Evolutionary conservation across 2,797 vertebrate species (phyloP).

Genomic region (Discoglossus pictus): DNA sequence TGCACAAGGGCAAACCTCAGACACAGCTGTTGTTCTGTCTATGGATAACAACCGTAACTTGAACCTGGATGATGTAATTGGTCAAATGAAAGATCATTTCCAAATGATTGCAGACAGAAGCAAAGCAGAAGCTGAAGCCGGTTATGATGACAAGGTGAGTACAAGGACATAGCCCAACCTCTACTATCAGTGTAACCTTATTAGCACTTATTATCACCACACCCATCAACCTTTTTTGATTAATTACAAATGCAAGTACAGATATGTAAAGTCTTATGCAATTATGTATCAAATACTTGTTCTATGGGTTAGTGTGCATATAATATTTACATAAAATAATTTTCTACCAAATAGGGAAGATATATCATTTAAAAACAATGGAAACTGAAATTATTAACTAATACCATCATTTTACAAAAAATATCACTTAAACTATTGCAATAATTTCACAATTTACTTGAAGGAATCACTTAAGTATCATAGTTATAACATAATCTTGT

Average conservation of each 20-base stretch:
- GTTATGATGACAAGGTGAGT: slow-evolving; percentile 31
- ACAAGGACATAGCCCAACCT: slow-evolving; percentile 12
- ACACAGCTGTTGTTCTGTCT: slow-evolving; percentile 41
- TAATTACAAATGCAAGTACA: slow-evolving; percentile 24
- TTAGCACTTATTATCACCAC: slow-evolving; percentile 2
- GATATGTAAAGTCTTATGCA: neutral
- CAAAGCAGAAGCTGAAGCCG: slow-evolving; percentile 18
- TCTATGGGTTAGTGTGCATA: too few species aligned
- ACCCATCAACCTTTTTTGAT: slow-evolving; percentile 11
- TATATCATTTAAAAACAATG: too few species aligned
- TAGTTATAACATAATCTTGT: too few species aligned
- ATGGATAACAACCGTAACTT: slow-evolving; percentile 46
- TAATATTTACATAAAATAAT: too few species aligned
- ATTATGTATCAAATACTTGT: too few species aligned
- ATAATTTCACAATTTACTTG: too few species aligned
- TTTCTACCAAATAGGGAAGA: too few species aligned
- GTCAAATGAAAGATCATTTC: slow-evolving; percentile 10
- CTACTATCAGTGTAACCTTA: neutral
- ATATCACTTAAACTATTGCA: too few species aligned
- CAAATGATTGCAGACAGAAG: slow-evolving; percentile 24
- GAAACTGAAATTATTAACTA: too few species aligned
- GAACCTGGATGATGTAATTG: neutral
- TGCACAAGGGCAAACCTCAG: neutral
- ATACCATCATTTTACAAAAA: too few species aligned
- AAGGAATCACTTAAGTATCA: too few species aligned